These are phyloP conservation scores for Bubo bubo DNA, from an alignment of 2,113 vertebrate species.

Conservation along the genomic window DNA sequence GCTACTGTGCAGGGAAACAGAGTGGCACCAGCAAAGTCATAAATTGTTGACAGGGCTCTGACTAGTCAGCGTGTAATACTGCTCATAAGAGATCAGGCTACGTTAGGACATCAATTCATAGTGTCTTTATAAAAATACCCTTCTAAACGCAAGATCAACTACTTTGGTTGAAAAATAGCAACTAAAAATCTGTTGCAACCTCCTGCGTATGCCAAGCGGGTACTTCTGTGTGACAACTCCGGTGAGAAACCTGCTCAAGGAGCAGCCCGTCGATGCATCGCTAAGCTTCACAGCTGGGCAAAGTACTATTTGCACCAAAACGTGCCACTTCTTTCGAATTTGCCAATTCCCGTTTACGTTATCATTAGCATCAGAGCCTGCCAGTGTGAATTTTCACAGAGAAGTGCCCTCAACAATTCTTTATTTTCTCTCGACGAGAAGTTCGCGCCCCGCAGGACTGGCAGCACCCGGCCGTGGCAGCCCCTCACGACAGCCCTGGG, in stretches of 20 bases:
- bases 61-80: neutral
- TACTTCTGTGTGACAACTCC: fast-evolving
- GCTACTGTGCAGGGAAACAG: neutral
- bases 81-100: neutral
- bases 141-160: neutral
- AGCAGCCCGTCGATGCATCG: fast-evolving
- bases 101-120: neutral
- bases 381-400: neutral
- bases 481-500: neutral
- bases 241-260: fast-evolving
- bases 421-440: too few species aligned
- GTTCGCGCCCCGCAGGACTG: neutral
- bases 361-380: fast-evolving
- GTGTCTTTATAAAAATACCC: neutral
- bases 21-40: neutral
- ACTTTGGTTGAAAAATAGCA: neutral
- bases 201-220: neutral
- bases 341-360: fast-evolving
- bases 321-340: fast-evolving
- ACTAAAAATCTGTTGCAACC: fast-evolving
- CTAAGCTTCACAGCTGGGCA: neutral
- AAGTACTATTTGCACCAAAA: neutral
- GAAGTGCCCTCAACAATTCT: fast-evolving
- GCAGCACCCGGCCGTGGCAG: fast-evolving
- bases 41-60: neutral